Base-by-base conservation (phyloP, 2,113 vertebrate genomes). In the Pseudopipra pipra region DNA sequence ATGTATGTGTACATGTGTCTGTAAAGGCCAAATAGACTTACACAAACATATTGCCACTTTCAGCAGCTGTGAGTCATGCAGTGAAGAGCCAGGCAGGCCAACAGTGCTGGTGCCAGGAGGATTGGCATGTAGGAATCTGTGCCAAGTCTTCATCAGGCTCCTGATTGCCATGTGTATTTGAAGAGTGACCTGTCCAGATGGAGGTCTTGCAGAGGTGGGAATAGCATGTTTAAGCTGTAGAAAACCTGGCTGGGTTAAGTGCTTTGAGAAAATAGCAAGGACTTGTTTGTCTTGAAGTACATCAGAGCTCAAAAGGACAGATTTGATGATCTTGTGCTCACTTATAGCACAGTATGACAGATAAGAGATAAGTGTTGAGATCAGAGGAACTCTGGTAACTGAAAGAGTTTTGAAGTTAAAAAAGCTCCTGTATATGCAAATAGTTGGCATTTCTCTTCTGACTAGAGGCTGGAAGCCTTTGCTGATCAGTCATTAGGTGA, bases 401-500 rank as follows among this genome's bases (percentile, higher is more conserved):
- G 59, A 25, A 70, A 47, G 20, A 76, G 12, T 19, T 94, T 12
- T 54, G 54, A 89, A 77, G 14, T 66, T 47, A 8, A 52, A 74
- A 47, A 77, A 52, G 19, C 28, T 74, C 31, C 11, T 23, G 7
- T 80, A n/a, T 8, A 19, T 59, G 51, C 30, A 89, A 47, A 46
- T 71, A 1, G 23, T 76, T 62, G 28, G 20, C 23, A 39, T 79
- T 83, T 84, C 22, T 89, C 25, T 88, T 89, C 59, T 22, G 11
- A 78, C 51, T 39, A 82, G 71, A 61, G 41, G 55, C 90, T 91
- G 59, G 47, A 87, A 71, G 44, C 47, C 58, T 90, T 81, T 92
- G 49, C 61, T 85, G 37, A 58, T 81, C 72, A 62, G 43, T 92
- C 59, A 81, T 92, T 89, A 92, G 80, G 74, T 84, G 72, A 94